Base-by-base conservation (phyloP, 2,888 invertebrate species). In the Desoria tigrina region DNA sequence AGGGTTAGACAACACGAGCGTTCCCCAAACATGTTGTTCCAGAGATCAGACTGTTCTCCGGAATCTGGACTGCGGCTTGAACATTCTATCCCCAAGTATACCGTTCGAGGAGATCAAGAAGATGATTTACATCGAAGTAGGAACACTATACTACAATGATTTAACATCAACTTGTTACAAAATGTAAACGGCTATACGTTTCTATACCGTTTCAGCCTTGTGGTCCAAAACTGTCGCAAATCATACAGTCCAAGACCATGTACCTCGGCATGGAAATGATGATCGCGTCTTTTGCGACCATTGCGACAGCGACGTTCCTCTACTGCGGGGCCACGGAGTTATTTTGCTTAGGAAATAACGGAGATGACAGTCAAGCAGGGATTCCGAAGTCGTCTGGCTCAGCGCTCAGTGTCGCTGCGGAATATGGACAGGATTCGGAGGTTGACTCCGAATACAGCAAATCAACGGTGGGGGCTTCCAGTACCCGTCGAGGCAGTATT, bases 11-110 rank as follows among this genome's bases (percentile, higher is more conserved):
- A 11, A 26, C 18, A 23, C 26, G 16, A 54, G 55, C 42, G 53
- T 64, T n/a, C 67, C 67, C 16, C 21, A 37, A 16, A 53, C 63
- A 2, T 68, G 68, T 39, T 68, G 68, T 28, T 45, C 16, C 4
- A 45, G 32, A 11, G 32, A 32, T 7, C 32, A 32, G 6, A 32
- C 6, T n/a, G n/a, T n/a, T 11, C 32, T 45, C 21, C 45, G 9
- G 9, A 45, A 21, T 6, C n/a, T 45, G n/a, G 21, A 45, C n/a
- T 55, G 55, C 28, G 55, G 55, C 7, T 4, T 18, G 9, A n/a
- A 24, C 18, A 11, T 49, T 7, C 23, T 39, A 39, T 39, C 39
- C 39, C 16, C 16, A 16, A 39, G 39, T 39, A 45, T 45, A n/a
- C 9, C 6, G 45, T 14, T 11, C 9, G 24, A 23, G 14, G 23